phyloP scores from a whole-genome alignment of 2,888 invertebrate genomes.

The Amphipyra tragopoginis region DNA sequence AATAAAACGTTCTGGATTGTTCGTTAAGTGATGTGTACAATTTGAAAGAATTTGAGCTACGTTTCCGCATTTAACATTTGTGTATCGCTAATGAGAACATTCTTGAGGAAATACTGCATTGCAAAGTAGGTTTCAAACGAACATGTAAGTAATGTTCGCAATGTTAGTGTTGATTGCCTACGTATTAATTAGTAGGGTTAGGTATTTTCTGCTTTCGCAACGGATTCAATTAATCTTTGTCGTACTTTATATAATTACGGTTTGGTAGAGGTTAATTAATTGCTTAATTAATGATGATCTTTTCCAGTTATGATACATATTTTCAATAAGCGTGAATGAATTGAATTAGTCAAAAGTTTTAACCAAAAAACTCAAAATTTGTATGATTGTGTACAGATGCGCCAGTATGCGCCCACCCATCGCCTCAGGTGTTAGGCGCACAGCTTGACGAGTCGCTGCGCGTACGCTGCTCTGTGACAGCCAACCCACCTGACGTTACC shows the following conservation, averaged over 20 bases:
- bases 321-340: background rate
- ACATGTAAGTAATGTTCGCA: constrained; percentile 29
- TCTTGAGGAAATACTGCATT: constrained; percentile 37
- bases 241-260: constrained; percentile 5
- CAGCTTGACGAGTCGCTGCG: constrained; percentile 95
- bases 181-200: constrained; percentile 45
- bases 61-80: constrained; percentile 35
- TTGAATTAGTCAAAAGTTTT: background rate
- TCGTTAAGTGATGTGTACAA: constrained; percentile 33
- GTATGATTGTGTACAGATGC: constrained; percentile 90
- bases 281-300: constrained; percentile 13
- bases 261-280: constrained; percentile 27
- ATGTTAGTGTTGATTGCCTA: constrained; percentile 34
- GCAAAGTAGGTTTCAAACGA: constrained; percentile 36
- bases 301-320: background rate
- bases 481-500: constrained; percentile 95
- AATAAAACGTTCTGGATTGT: constrained; percentile 52
- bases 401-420: constrained; percentile 94
- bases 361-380: background rate
- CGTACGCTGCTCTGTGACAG: constrained; percentile 96
- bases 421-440: constrained; percentile 95
- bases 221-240: constrained; percentile 43
- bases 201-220: constrained; percentile 27
- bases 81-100: constrained; percentile 43
- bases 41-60: constrained; percentile 40